A percentile compares a stretch with the other conserved stretches of the same genome.
Evolutionary conservation across 2,113 vertebrate genomes (phyloP).

Genomic region (Eptesicus fuscus): DNA sequence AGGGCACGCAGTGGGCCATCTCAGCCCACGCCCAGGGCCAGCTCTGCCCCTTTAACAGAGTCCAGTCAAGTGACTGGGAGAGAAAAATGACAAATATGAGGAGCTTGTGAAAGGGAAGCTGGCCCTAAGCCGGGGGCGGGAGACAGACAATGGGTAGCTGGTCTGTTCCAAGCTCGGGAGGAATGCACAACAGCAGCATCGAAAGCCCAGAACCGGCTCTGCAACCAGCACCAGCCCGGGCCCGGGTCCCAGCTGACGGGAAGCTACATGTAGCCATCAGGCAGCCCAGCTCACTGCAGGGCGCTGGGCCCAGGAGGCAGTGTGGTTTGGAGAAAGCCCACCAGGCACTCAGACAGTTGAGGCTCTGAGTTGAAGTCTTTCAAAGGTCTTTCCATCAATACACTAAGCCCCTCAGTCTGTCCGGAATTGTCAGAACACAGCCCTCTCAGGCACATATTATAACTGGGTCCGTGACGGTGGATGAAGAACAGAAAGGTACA

Average conservation of each 20-base stretch:
- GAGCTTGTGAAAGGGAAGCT: constrained; percentile 46
- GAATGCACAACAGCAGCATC: constrained; percentile 59
- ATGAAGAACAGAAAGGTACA: neutral
- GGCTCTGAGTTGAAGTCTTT: neutral
- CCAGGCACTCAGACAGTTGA: neutral
- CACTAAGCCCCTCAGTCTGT: neutral
- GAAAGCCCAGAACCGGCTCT: neutral
- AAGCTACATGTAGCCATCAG: rapidly evolving
- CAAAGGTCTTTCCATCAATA: neutral
- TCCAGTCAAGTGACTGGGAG: constrained; percentile 22
- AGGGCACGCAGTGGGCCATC: neutral
- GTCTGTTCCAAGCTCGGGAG: constrained; percentile 34
- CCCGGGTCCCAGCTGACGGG: neutral
- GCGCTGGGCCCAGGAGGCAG: neutral
- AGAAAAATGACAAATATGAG: constrained; percentile 66
- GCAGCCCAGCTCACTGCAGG: neutral
- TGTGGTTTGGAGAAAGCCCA: neutral
- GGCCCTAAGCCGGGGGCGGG: constrained; percentile 12
- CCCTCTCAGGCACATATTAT: rapidly evolving
- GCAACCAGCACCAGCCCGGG: neutral
- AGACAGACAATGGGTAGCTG: constrained; percentile 64
- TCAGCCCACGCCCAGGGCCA: neutral
- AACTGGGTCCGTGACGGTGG: rapidly evolving
- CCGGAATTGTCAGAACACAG: neutral
- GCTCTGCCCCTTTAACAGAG: constrained; percentile 20